phyloP scores from a whole-genome alignment of 2,113 vertebrate genomes.

The Macquaria australasica region DNA sequence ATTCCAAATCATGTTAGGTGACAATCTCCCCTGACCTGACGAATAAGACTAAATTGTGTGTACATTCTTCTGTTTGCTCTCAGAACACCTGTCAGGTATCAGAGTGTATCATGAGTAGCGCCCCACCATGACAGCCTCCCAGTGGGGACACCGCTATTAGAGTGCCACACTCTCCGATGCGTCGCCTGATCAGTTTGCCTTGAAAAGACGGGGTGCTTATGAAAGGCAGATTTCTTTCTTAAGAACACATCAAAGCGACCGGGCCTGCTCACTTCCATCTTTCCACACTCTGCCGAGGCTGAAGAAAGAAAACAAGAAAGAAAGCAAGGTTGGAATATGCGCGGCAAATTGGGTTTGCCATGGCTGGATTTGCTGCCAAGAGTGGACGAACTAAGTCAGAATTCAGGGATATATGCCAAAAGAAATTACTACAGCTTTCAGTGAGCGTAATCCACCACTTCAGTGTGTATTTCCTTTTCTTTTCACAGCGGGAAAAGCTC shows the following conservation, averaged over 20 bases:
- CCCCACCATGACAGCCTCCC: conserved; percentile 54
- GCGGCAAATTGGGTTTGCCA: conserved; percentile 70
- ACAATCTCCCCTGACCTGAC: neutral
- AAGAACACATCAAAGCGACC: conserved; percentile 80
- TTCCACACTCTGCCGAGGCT: conserved; percentile 50
- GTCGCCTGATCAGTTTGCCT: conserved; percentile 66
- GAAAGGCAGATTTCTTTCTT: conserved; percentile 76
- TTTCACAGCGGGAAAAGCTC: conserved; percentile 33
- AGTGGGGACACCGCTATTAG: conserved; percentile 55
- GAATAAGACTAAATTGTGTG: conserved; percentile 12
- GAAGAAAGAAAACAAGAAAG: conserved; percentile 69
- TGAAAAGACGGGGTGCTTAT: conserved; percentile 63
- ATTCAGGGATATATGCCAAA: conserved; percentile 79
- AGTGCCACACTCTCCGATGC: conserved; percentile 54
- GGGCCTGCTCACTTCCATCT: conserved; percentile 59
- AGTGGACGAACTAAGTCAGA: conserved; percentile 70
- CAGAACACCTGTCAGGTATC: conserved; percentile 45
- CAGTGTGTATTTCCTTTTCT: conserved; percentile 52
- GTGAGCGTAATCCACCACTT: conserved; percentile 69
- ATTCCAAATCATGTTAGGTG: no score
- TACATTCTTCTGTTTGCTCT: conserved; percentile 17
- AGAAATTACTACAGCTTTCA: conserved; percentile 78
- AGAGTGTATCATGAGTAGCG: conserved; percentile 41
- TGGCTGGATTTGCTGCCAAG: conserved; percentile 71
- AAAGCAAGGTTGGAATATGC: conserved; percentile 60